These are phyloP conservation scores for Pandemis corylana DNA, from an alignment of 2,888 invertebrate genomes.

Conservation along the genomic window DNA sequence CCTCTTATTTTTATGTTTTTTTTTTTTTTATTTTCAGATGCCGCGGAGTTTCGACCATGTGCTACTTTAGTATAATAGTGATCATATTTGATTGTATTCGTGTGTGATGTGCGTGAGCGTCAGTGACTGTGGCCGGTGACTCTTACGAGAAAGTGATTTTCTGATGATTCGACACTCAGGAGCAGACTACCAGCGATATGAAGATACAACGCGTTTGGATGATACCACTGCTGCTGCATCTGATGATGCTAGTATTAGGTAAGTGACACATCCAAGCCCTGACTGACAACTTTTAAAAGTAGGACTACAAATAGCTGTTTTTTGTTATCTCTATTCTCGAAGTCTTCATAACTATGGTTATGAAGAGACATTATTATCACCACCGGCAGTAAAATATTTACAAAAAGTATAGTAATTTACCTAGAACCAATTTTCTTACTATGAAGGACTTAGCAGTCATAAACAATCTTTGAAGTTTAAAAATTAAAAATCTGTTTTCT, in stretches of 20 bases:
- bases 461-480: background rate
- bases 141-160: background rate
- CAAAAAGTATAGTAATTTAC: background rate
- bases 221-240: slow-evolving; percentile 56
- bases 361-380: background rate
- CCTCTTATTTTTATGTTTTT: background rate
- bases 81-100: slow-evolving; percentile 66
- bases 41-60: slow-evolving; percentile 54
- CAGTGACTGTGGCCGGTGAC: slow-evolving; percentile 13
- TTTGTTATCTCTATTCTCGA: background rate
- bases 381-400: background rate
- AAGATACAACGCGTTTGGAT: slow-evolving; percentile 56
- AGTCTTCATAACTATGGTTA: background rate
- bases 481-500: background rate
- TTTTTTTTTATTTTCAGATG: slow-evolving; percentile 59
- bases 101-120: slow-evolving; percentile 57
- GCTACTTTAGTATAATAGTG: slow-evolving; percentile 73
- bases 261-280: slow-evolving; percentile 46
- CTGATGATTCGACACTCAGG: slow-evolving; percentile 18
- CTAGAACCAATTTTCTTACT: background rate
- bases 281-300: background rate
- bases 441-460: background rate
- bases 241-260: slow-evolving; percentile 66
- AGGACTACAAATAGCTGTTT: background rate
- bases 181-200: slow-evolving; percentile 51